Evolutionary conservation across 2,888 invertebrate genomes (phyloP).

Genomic region (Smittia sp.): DNA sequence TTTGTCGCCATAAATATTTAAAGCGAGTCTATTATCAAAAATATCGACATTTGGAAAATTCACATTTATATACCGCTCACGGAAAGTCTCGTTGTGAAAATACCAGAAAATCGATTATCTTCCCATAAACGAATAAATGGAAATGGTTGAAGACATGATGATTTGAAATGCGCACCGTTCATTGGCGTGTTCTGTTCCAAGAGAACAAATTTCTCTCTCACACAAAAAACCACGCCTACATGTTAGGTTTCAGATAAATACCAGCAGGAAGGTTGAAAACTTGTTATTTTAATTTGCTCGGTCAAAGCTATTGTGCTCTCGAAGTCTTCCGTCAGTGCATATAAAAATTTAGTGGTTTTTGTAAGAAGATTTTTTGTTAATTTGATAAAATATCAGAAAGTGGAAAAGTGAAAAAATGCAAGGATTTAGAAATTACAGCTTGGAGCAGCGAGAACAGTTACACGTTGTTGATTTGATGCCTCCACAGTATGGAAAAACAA

Average conservation of each 20-base stretch:
- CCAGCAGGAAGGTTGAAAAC: neutral
- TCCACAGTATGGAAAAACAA: conserved; percentile 56
- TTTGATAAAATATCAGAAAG: conserved; percentile 23
- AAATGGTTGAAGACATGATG: conserved; percentile 36
- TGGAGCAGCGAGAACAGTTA: conserved; percentile 51
- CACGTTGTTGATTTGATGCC: conserved; percentile 62
- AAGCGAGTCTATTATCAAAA: neutral
- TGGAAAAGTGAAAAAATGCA: conserved; percentile 48
- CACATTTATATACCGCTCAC: neutral
- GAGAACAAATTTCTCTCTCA: neutral
- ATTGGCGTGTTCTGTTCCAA: conserved; percentile 19
- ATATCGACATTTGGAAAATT: neutral
- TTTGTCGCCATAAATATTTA: conserved; percentile 33
- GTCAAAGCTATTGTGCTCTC: neutral
- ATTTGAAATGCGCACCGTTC: conserved; percentile 5
- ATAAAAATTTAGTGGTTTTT: neutral
- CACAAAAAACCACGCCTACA: conserved; percentile 10
- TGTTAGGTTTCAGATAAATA: neutral
- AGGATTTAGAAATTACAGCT: conserved; percentile 53
- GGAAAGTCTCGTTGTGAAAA: conserved; percentile 12
- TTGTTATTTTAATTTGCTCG: conserved; percentile 18
- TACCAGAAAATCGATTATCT: conserved; percentile 40
- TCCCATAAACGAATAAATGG: conserved; percentile 29
- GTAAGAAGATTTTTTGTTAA: neutral
- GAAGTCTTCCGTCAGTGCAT: neutral